These are phyloP conservation scores for Ptychoptera contaminata DNA, from an alignment of 2,888 invertebrate genomes.

Conservation along the genomic window DNA sequence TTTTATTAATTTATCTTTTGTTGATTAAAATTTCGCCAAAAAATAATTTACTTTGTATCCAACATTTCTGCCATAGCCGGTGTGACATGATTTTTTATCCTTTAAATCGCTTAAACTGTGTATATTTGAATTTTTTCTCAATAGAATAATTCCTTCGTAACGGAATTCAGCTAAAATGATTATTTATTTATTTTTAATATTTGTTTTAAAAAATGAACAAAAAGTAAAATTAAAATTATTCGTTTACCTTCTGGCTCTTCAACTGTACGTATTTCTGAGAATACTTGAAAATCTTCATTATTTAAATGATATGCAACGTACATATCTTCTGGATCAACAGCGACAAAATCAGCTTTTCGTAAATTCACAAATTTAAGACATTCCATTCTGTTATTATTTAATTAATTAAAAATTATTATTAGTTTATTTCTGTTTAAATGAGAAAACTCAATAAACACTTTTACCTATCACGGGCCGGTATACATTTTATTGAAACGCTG, in stretches of 20 bases:
- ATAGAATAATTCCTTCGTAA: constrained; percentile 67
- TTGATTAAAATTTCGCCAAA: too few relatives aligned
- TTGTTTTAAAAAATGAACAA: too few relatives aligned
- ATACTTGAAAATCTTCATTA: constrained; percentile 57
- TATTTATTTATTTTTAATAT: too few relatives aligned
- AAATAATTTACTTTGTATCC: constrained; percentile 68
- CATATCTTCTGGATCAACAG: constrained; percentile 77
- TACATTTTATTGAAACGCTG: constrained; percentile 39
- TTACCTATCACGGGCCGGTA: constrained; percentile 57
- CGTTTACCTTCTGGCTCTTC: constrained; percentile 55
- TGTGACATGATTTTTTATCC: constrained; percentile 72
- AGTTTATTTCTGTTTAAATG: neutral
- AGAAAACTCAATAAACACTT: constrained; percentile 7
- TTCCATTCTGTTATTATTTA: constrained; percentile 34
- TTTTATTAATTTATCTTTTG: neutral
- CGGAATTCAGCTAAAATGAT: constrained; percentile 48
- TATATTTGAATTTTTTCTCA: constrained; percentile 58
- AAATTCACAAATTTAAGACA: constrained; percentile 62
- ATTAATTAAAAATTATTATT: neutral
- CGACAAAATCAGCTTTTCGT: constrained; percentile 64
- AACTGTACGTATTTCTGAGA: constrained; percentile 60
- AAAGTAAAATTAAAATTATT: neutral
- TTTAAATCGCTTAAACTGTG: constrained; percentile 49
- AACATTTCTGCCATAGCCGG: constrained; percentile 73
- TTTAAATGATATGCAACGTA: constrained; percentile 60